These are phyloP conservation scores for Folsomia candida DNA, from an alignment of 2,888 invertebrate species.

Conservation along the genomic window DNA sequence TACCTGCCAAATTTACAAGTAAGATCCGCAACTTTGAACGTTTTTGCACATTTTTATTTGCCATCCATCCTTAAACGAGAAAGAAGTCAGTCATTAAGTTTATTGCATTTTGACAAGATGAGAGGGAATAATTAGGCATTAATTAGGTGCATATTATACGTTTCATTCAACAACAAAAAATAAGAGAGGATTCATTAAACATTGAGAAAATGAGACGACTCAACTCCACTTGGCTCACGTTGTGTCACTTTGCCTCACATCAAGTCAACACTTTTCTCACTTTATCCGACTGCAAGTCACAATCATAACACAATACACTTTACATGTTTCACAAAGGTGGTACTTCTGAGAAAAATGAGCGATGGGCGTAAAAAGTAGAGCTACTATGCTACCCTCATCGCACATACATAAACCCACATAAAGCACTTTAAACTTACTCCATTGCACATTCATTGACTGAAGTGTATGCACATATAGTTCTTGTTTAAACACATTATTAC, in stretches of 20 bases:
- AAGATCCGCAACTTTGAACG: not conserved
- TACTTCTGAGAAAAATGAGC: not conserved
- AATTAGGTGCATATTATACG: not conserved
- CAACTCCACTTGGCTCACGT: no score
- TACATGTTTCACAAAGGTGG: not conserved
- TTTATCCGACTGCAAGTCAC: not conserved
- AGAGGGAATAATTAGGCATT: not conserved
- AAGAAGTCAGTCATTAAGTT: not conserved
- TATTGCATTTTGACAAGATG: not conserved
- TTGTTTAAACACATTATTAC: no score
- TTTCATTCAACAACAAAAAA: not conserved
- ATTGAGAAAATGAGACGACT: not conserved
- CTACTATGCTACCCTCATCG: not conserved
- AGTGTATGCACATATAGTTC: no score
- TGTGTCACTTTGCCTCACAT: constrained; percentile 3
- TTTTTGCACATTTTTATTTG: no score
- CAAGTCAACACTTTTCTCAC: no score
- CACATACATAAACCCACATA: not conserved
- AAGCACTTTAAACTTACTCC: not conserved
- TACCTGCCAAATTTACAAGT: constrained; percentile 12
- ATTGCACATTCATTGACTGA: not conserved
- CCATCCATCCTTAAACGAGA: not conserved
- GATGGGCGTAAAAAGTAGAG: not conserved
- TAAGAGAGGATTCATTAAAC: not conserved
- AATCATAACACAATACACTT: not conserved